Evolutionary conservation across 2,113 vertebrate species (phyloP), one percentile per base, ranked within the genome.

Genomic region (Trachemys scripta): DNA sequence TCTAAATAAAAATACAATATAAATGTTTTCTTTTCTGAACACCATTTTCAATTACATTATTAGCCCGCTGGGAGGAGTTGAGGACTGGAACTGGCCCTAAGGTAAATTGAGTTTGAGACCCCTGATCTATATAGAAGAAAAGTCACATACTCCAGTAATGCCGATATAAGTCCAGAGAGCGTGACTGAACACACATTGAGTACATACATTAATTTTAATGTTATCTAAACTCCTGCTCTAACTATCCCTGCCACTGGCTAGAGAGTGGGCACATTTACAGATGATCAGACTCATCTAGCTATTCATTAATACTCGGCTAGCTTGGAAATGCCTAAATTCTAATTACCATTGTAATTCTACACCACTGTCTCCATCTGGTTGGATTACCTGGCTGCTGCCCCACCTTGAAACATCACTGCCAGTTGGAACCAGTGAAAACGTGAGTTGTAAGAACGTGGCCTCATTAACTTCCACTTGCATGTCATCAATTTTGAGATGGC

Each of bases 171-270:
- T n/a, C 6, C 24, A 45, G 91, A 82, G 88, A 62, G 31, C 1
- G 42, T 94, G 90, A 83, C 24, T 76, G 49, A 87, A 90, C 85
- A n/a, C 8, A 2, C 1, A 2, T 12, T 14, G 42, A 88, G 56
- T 51, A 90, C 89, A 93, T 45, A 31, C 17, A 79, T 13, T 72
- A 65, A 69, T 93, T 85, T 90, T n/a, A 85, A 27, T 47, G 13
- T 94, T 89, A 84, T 89, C 87, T 95, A 54, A 89, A 86, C 84
- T 93, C 24, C n/a, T 81, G 31, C 78, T 83, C 24, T 54, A 91
- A 94, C 82, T 42, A 50, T 38, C 53, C 38, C 38, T 50, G 12
- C 1, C 95, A 59, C 8, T 93, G n/a, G 10, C 90, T 49, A 54
- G 47, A 62, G 53, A 92, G 50, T 47, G 25, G 29, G 20, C 87